A percentile compares a stretch with the other conserved stretches of the same genome.
These are phyloP conservation scores for Gasterosteus aculeatus DNA, from an alignment of 2,113 vertebrate species.

Conservation along the genomic window DNA sequence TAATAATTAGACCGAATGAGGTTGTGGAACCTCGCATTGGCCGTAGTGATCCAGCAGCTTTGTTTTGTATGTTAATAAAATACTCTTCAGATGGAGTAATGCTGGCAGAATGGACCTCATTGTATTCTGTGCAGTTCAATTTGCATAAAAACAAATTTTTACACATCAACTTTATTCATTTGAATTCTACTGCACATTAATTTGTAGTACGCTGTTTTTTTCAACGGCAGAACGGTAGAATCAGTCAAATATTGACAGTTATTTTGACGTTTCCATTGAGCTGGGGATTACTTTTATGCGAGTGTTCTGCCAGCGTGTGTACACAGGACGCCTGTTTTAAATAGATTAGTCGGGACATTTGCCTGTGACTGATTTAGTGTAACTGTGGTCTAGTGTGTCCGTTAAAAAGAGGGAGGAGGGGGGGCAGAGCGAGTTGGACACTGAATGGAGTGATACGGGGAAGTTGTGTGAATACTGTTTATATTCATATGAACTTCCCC, in stretches of 20 bases:
- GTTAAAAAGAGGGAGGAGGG: conserved; percentile 21
- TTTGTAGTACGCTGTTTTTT: background rate
- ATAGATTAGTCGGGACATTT: conserved; percentile 75
- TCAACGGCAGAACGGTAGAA: background rate
- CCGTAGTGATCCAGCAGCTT: too few relatives aligned
- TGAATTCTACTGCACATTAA: conserved; percentile 1
- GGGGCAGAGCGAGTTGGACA: background rate
- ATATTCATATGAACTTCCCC: conserved; percentile 69
- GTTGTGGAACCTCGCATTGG: background rate
- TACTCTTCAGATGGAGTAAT: background rate
- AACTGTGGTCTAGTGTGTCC: conserved; percentile 61
- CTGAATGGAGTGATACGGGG: conserved; percentile 41
- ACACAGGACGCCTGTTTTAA: conserved; percentile 63
- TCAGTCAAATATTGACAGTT: conserved; percentile 28
- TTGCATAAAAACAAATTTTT: conserved; percentile 57
- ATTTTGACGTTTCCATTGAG: conserved; percentile 17
- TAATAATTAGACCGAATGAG: background rate
- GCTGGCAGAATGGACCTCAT: background rate
- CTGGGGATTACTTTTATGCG: background rate
- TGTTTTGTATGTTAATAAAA: background rate
- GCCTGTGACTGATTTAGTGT: conserved; percentile 68
- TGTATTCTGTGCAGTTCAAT: conserved; percentile 29
- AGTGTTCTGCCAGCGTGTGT: conserved; percentile 36
- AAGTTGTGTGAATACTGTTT: conserved; percentile 62
- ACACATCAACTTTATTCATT: conserved; percentile 27